Conservation (phyloP, 2,888 invertebrate species). For the Torymus texanus region DNA sequence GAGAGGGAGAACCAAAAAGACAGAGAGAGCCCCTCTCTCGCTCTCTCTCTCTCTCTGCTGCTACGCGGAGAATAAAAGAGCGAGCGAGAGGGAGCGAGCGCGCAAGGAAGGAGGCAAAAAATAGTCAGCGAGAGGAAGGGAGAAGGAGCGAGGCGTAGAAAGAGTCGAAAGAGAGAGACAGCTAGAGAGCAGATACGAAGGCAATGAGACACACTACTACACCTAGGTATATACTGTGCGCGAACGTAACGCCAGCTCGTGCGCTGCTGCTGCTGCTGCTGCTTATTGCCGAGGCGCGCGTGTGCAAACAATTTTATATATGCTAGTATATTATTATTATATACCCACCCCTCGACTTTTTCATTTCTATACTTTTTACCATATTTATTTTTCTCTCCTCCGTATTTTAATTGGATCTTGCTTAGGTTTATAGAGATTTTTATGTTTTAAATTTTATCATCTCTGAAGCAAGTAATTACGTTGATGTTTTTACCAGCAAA, state of each 20-base stretch:
- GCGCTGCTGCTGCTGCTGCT: background rate
- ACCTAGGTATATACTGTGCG: background rate
- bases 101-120: conserved; percentile 17
- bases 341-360: background rate
- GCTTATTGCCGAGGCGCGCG: conserved; percentile 35
- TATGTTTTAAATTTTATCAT: too few relatives aligned
- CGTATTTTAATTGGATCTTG: background rate
- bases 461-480: too few relatives aligned
- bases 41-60: conserved; percentile 30
- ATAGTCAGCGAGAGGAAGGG: conserved; percentile 37
- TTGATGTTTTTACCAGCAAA: too few relatives aligned
- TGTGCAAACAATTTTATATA: conserved; percentile 45
- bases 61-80: conserved; percentile 31
- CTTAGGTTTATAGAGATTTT: too few relatives aligned
- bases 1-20: conserved; percentile 31
- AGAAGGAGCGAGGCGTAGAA: conserved; percentile 57
- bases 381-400: background rate
- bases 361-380: background rate
- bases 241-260: background rate
- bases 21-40: too few relatives aligned
- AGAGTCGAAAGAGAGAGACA: conserved; percentile 37
- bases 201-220: conserved; percentile 33
- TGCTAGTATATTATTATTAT: conserved; percentile 11
- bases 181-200: conserved; percentile 20
- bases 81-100: conserved; percentile 9